These are phyloP conservation scores for Margaritifera margaritifera DNA, from an alignment of 2,888 invertebrate species.

Conservation along the genomic window DNA sequence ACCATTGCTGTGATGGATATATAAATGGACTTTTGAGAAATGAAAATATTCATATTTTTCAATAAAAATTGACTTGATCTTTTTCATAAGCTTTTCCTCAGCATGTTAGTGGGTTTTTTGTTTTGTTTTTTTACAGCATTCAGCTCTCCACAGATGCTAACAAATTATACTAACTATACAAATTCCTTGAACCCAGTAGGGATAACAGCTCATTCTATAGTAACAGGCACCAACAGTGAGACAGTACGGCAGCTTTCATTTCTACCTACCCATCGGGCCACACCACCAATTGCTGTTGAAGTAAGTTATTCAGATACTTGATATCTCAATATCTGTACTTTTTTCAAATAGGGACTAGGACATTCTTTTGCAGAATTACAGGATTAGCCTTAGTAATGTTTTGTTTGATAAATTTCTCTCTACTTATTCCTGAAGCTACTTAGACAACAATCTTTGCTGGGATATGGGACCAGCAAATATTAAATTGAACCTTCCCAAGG, in stretches of 20 bases:
- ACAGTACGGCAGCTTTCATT: constrained; percentile 49
- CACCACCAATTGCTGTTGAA: constrained; percentile 46
- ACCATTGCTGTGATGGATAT: too few species aligned
- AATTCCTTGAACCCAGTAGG: constrained; percentile 37
- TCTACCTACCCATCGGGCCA: constrained; percentile 31
- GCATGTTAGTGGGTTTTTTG: constrained; percentile 1
- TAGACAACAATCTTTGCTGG: too few species aligned
- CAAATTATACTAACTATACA: constrained; percentile 31
- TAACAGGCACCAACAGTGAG: constrained; percentile 51
- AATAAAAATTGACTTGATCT: too few species aligned
- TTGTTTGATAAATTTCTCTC: too few species aligned
- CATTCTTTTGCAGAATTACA: too few species aligned
- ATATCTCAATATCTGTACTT: not conserved
- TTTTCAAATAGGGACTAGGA: not conserved
- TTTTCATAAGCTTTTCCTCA: not conserved
- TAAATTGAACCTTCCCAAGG: too few species aligned
- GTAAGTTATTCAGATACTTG: constrained; percentile 14
- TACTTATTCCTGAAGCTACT: too few species aligned
- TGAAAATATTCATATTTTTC: too few species aligned
- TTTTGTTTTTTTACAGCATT: constrained; percentile 22
- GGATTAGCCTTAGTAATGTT: too few species aligned
- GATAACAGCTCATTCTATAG: constrained; percentile 27
- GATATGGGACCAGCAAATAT: too few species aligned
- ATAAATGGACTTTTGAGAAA: not conserved
- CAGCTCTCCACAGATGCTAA: constrained; percentile 20